phyloP scores from a whole-genome alignment of 2,888 invertebrate genomes.

The Drosophila robusta region DNA sequence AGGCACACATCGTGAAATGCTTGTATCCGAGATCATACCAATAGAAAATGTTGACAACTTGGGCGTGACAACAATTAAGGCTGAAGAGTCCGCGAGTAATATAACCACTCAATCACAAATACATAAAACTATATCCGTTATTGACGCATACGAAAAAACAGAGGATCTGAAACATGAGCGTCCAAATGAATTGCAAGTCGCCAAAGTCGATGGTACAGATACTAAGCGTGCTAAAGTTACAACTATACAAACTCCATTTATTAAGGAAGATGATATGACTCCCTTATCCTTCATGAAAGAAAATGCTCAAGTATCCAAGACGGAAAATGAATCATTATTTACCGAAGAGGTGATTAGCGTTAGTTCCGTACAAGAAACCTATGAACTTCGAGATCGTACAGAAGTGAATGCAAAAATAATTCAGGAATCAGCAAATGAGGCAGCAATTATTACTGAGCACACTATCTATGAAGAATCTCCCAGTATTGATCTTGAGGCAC shows the following conservation, averaged over 20 bases:
- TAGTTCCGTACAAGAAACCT: conserved; percentile 71
- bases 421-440: conserved; percentile 52
- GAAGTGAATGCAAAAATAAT: conserved; percentile 55
- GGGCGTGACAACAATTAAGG: neutral
- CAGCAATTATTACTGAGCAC: conserved; percentile 61
- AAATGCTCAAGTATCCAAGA: conserved; percentile 55
- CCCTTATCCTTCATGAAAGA: conserved; percentile 9
- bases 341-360: conserved; percentile 75
- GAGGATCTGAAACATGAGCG: conserved; percentile 24
- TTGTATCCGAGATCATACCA: conserved; percentile 63
- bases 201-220: conserved; percentile 32
- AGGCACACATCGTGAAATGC: conserved; percentile 67
- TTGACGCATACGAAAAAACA: conserved; percentile 59
- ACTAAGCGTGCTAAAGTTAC: conserved; percentile 44
- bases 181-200: conserved; percentile 14
- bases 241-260: conserved; percentile 48
- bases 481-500: neutral
- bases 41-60: conserved; percentile 62
- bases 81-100: conserved; percentile 14
- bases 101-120: conserved; percentile 44
- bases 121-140: conserved; percentile 62
- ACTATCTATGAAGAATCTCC: conserved; percentile 67
- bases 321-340: conserved; percentile 58
- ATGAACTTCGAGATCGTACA: conserved; percentile 59
- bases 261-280: conserved; percentile 64